Evolutionary conservation across 2,888 invertebrate species (phyloP).

Genomic region (Chelonus formosanus): DNA sequence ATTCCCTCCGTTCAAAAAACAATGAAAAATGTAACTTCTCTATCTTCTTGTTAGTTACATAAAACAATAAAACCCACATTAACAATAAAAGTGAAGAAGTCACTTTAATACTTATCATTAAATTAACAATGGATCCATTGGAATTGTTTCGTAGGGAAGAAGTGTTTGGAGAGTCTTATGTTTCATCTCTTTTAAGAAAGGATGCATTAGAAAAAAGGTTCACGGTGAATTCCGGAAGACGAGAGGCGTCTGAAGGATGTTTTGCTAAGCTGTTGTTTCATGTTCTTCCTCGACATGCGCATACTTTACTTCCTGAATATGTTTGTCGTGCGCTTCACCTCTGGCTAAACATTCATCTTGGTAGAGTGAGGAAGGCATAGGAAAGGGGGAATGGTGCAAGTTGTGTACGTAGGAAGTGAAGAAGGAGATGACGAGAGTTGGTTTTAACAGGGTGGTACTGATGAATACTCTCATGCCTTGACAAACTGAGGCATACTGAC

Average conservation of each 20-base stretch:
- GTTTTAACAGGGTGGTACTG: conserved; percentile 20
- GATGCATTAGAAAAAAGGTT: conserved; percentile 22
- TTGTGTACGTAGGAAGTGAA: background rate
- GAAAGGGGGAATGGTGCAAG: too few species aligned
- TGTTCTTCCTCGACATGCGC: conserved; percentile 33
- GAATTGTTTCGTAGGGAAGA: conserved; percentile 29
- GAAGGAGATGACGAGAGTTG: background rate
- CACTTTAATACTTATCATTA: conserved; percentile 21
- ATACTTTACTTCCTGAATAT: conserved; percentile 38
- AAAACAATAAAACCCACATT: conserved; percentile 2
- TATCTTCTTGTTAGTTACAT: background rate
- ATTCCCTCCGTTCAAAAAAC: too few species aligned
- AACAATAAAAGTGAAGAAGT: conserved; percentile 16
- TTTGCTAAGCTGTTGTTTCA: conserved; percentile 43
- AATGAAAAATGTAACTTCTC: too few species aligned
- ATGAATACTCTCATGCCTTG: background rate
- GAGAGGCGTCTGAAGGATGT: conserved; percentile 43
- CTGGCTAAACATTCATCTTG: conserved; percentile 41
- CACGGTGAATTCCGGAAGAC: conserved; percentile 39
- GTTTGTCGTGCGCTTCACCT: conserved; percentile 50
- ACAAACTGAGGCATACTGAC: conserved; percentile 27
- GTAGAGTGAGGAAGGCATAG: conserved; percentile 17
- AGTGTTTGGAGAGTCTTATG: conserved; percentile 26
- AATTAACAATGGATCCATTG: conserved; percentile 31
- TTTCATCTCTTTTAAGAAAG: conserved; percentile 19